Evolutionary conservation across 2,797 vertebrate genomes (phyloP).

Genomic region (Lycodopsis pacificus): DNA sequence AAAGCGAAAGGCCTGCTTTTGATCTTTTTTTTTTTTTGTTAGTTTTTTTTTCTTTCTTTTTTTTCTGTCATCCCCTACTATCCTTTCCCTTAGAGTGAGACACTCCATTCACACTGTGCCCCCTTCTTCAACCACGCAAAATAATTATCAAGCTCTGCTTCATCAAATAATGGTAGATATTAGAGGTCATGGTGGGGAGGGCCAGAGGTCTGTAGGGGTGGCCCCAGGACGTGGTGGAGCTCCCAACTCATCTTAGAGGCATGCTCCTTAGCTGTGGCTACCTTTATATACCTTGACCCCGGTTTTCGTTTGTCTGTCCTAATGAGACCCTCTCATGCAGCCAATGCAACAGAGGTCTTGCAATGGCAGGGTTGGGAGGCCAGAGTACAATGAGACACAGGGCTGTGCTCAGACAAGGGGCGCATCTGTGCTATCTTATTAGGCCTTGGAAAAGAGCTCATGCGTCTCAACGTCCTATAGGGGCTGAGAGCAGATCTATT

Average conservation of each 20-base stretch:
- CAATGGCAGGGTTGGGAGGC: conserved; percentile 79
- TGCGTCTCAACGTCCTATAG: conserved; percentile 81
- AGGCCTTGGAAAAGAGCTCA: conserved; percentile 83
- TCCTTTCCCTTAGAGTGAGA: conserved; percentile 93
- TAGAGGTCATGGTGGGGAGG: conserved; percentile 95
- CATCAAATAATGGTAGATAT: conserved; percentile 97
- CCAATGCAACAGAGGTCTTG: conserved; percentile 84
- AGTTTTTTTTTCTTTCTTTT: conserved; percentile 70
- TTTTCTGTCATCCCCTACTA: conserved; percentile 87
- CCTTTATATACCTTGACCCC: conserved; percentile 99
- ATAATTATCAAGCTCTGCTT: conserved; percentile 99
- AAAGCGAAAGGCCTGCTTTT: conserved; percentile 98
- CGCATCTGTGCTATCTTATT: conserved; percentile 88
- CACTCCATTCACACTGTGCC: conserved; percentile 92
- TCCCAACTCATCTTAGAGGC: conserved; percentile 92
- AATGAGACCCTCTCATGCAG: conserved; percentile 92
- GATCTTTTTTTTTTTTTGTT: conserved; percentile 88
- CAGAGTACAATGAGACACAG: conserved; percentile 86
- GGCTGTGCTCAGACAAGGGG: conserved; percentile 82
- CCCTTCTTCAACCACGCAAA: conserved; percentile 95
- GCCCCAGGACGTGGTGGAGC: conserved; percentile 82
- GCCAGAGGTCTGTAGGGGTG: conserved; percentile 91
- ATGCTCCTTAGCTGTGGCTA: conserved; percentile 93
- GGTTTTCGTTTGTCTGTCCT: conserved; percentile 95
- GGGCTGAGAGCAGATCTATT: conserved; percentile 82